Base-by-base conservation (phyloP, 2,113 vertebrate species). In the Nettapus auritus region DNA sequence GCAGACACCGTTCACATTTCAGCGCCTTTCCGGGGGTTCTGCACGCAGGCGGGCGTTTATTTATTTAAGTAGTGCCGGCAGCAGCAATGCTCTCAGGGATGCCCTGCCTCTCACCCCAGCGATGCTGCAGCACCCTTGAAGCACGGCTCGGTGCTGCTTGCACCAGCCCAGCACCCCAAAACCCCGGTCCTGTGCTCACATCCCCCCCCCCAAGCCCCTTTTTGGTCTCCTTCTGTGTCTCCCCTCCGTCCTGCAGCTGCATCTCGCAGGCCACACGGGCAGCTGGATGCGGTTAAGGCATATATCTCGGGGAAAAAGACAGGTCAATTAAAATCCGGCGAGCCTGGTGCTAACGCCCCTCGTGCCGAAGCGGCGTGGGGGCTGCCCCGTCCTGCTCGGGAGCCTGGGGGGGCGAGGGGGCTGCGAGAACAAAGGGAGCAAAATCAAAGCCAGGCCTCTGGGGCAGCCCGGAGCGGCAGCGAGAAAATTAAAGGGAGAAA, bases 281-380 rank as follows among this genome's bases (percentile, higher is more conserved):
- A 94, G 92, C 89, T 78, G 91, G 93, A 80, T 70, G 46, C 4
- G 6, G 88, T 21, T 86, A 82, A 77, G 91, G 73, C 90, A 93
- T 64, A 74, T 75, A 96, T 95, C 95, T 92, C 29, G 14, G 46
- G 64, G 85, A 92, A 95, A 95, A 95, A 92, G 94, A 95, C 21
- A 46, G 89, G 90, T 96, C 96, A 94, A 82, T 92, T 68, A 96
- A 97, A 95, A 97, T 5, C 82, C 4, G 13, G 73, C 67, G 63
- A 89, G 86, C 92, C 59, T 33, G 9, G 59, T 2, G 38, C 22
- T 46, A 53, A 86, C 25, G 60, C 57, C 36, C 36, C 9, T 25
- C 28, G 28, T 5, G 8, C 3, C 36, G 2, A 34, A 52, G 52
- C 26, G 9, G 18, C 1, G 17, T 6, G 28, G 6, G 42, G 5